phyloP scores from a whole-genome alignment of 2,888 invertebrate genomes.

The Tachystola acroxantha region DNA sequence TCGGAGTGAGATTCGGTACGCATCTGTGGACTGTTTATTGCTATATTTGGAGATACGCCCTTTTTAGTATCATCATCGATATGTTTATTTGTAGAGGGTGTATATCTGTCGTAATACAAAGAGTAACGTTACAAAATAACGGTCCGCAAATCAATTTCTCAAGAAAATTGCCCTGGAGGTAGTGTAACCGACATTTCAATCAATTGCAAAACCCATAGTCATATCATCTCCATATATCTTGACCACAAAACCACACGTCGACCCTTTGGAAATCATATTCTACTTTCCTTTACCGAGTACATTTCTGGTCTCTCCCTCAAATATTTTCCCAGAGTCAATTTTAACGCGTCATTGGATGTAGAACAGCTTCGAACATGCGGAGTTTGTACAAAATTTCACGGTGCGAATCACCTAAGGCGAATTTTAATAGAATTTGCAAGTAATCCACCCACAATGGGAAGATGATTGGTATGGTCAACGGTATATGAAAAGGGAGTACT shows the following conservation, averaged over 20 bases:
- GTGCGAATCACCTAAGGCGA: constrained; percentile 15
- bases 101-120: not conserved
- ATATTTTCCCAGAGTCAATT: constrained; percentile 13
- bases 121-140: not conserved
- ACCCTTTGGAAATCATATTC: constrained; percentile 5
- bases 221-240: constrained; percentile 51
- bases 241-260: constrained; percentile 38
- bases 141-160: constrained; percentile 15
- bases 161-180: constrained; percentile 11
- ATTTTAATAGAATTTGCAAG: constrained; percentile 58
- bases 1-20: constrained; percentile 43
- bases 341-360: constrained; percentile 23
- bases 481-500: constrained; percentile 22
- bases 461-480: constrained; percentile 48
- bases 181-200: constrained; percentile 53
- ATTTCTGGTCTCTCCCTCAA: constrained; percentile 11
- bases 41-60: constrained; percentile 27
- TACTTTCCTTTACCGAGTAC: constrained; percentile 11
- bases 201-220: constrained; percentile 51
- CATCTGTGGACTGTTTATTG: constrained; percentile 54
- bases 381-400: constrained; percentile 14
- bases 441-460: constrained; percentile 55
- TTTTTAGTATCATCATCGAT: constrained; percentile 20
- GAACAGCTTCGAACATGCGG: constrained; percentile 18
- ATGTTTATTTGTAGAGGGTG: constrained; percentile 5